Evolutionary conservation across 2,888 invertebrate species (phyloP), one percentile per base, ranked within the genome.

Genomic region (Monoplex corrugatus): DNA sequence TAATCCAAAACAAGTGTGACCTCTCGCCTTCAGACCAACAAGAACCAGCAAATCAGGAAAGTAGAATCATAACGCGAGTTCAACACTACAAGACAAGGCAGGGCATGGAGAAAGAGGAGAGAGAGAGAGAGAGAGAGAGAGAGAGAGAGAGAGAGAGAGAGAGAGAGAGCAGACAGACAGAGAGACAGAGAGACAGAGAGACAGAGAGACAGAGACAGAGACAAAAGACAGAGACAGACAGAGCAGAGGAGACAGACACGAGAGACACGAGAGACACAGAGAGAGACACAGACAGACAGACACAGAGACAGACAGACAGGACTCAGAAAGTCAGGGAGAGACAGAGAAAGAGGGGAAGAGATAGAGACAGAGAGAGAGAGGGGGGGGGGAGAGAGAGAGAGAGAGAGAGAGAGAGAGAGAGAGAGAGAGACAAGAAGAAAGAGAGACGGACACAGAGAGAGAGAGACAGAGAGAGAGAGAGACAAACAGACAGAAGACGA

Each of bases 211-310:
- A 72, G n/a, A 72, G 13, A 72, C 16, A 19, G 13, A 72, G n/a
- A 72, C 16, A 72, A 10, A 72, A 72, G n/a, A 19, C 72, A 72
- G n/a, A 72, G n/a, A 72, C 72, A 72, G n/a, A 72, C 72, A 72
- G n/a, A n/a, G n/a, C n/a, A 63, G 28, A 16, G 50, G 10, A 50
- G 50, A 50, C 50, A 50, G 50, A 50, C 50, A 50, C 10, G 13
- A n/a, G n/a, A n/a, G n/a, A n/a, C n/a, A n/a, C n/a, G n/a, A n/a
- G n/a, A 72, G n/a, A 19, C 72, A 72, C 16, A 72, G n/a, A 72
- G 13, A 72, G n/a, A 72, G 13, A 72, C 16, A 72, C 72, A 72
- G n/a, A 72, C 72, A 72, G n/a, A 19, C 72, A 72, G n/a, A 72
- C 16, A 72, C 72, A 72, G n/a, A 19, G 13, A 72, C 16, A 72